Base-by-base conservation (phyloP, 2,113 vertebrate genomes). In the Glaucomys volans region DNA sequence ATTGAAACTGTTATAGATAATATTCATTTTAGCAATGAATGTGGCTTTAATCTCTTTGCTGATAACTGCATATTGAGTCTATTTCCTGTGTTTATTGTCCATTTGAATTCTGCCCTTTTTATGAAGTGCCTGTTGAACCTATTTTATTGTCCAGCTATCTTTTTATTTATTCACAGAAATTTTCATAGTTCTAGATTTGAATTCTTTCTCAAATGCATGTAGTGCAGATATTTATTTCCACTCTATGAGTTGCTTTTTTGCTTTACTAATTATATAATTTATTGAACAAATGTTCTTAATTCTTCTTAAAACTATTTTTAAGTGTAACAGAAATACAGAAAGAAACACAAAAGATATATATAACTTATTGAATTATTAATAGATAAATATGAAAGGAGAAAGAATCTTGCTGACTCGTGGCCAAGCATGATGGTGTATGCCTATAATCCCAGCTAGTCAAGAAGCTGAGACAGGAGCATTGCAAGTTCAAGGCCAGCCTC, bases 81-180 rank as follows among this genome's bases (percentile, higher is more conserved):
- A 32, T 85, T 91, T 80, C 18, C 42, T 52, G 66, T 76, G 26
- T 40, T 59, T 64, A 79, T n/a, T 91, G 59, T 66, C 7, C 37
- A 76, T 69, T 84, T 86, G 7, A 26, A 86, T 40, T 52, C 69
- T 66, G 11, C 64, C 26, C 14, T 9, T 89, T 71, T 62, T 77
- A 62, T 79, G 50, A 59, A 67, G 35, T 37, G 13, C 18, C 18
- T 44, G 37, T 50, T 59, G 17, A 90, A 54, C 7, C 14, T 83
- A 66, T 67, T 83, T 94, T 84, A 52, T 72, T 93, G 24, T 72
- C n/a, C 12, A 76, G 18, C 47, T 86, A 20, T 37, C 77, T 86
- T 77, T 86, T 88, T 69, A n/a, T 64, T 67, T 77, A 95, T 77
- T 84, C 40, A 69, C 12, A 77, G 47, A 26, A 95, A n/a, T 75